phyloP scores from a whole-genome alignment of 2,888 invertebrate genomes.

The Philereme transversata region DNA sequence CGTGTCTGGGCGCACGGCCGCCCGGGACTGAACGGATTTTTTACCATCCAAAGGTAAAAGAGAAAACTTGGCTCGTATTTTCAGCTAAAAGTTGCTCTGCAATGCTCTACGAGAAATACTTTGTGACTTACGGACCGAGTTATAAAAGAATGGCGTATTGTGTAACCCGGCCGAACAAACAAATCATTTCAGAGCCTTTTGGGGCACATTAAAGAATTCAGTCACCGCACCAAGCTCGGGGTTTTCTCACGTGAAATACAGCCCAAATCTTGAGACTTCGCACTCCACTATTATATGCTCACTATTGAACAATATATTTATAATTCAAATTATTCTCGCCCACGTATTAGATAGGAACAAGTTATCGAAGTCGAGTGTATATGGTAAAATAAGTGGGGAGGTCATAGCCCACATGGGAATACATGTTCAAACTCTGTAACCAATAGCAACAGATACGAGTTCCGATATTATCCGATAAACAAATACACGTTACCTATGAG shows the following conservation, averaged over 20 bases:
- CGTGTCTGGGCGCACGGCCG: slow-evolving; percentile 69
- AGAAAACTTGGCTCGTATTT: slow-evolving; percentile 79
- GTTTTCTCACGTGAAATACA: slow-evolving; percentile 12
- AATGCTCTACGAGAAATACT: slow-evolving; percentile 73
- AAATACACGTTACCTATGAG: neutral
- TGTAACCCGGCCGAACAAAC: slow-evolving; percentile 56
- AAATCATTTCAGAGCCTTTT: slow-evolving; percentile 56
- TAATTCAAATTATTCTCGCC: no score
- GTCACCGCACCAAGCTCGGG: slow-evolving; percentile 35
- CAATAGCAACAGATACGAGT: slow-evolving; percentile 2
- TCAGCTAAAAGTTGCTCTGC: slow-evolving; percentile 75
- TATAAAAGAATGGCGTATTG: slow-evolving; percentile 71
- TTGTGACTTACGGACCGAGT: slow-evolving; percentile 74
- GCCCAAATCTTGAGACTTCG: neutral
- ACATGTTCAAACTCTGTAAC: slow-evolving; percentile 7
- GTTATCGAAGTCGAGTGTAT: neutral
- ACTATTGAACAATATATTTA: no score
- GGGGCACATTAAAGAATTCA: slow-evolving; percentile 51
- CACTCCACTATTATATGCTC: no score
- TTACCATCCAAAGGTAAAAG: slow-evolving; percentile 69
- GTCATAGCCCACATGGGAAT: slow-evolving; percentile 12
- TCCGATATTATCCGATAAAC: neutral
- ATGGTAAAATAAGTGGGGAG: slow-evolving; percentile 2
- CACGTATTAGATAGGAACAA: no score
- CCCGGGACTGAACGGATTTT: slow-evolving; percentile 67